Percentiles rank a stretch among this genome's conserved stretches.
These are phyloP conservation scores for Scelioninae gen. 2 DNA, from an alignment of 2,888 invertebrate genomes.

Conservation along the genomic window DNA sequence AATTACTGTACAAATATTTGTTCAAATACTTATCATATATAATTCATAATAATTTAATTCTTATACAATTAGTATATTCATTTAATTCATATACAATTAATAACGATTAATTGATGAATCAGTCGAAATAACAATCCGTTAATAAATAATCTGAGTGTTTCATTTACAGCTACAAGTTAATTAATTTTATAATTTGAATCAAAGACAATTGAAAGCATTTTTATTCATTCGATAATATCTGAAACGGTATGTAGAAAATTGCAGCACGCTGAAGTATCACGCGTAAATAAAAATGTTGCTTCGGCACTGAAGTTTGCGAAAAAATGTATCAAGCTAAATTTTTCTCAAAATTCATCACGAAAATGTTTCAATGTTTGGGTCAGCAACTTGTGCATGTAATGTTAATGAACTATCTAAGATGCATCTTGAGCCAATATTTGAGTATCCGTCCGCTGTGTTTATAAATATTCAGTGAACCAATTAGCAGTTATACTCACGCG, in stretches of 20 bases:
- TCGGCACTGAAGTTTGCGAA: conserved; percentile 8
- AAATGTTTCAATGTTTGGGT: conserved; percentile 26
- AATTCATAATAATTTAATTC: too few species aligned
- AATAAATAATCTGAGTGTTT: too few species aligned
- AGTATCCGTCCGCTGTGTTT: background rate
- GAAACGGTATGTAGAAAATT: conserved; percentile 10
- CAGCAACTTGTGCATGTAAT: conserved; percentile 20
- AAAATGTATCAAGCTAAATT: conserved; percentile 3
- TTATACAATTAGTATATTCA: too few species aligned
- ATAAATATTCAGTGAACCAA: background rate
- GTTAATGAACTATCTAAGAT: conserved; percentile 6
- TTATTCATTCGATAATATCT: conserved; percentile 3
- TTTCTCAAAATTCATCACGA: background rate
- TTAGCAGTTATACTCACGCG: background rate
- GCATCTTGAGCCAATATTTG: conserved; percentile 17
- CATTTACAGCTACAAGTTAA: too few species aligned
- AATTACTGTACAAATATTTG: conserved; percentile 1
- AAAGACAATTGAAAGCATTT: conserved; percentile 8
- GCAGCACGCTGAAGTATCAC: conserved; percentile 20
- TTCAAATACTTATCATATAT: background rate
- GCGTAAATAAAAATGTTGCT: conserved; percentile 38
- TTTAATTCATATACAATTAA: too few species aligned
- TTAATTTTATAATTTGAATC: too few species aligned
- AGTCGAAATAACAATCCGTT: too few species aligned
- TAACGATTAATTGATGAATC: too few species aligned